Conservation (phyloP, 2,888 invertebrate species). For the Pollenia angustigena region DNA sequence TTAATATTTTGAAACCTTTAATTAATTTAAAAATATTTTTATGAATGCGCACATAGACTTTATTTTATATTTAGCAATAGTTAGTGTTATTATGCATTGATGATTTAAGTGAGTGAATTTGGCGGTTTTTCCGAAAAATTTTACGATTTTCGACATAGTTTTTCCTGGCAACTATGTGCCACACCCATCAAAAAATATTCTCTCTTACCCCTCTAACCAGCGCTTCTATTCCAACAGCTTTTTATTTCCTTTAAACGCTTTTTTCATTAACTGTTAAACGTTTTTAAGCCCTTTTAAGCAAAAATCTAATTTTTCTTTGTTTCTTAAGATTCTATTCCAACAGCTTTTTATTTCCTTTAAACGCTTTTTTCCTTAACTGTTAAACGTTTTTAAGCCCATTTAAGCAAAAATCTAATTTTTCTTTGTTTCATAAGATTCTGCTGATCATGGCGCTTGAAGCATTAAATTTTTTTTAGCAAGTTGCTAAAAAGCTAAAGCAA, state of each 20-base stretch:
- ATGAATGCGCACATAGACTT: too few species aligned
- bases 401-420: not conserved
- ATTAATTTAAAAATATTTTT: too few species aligned
- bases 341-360: not conserved
- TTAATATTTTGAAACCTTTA: too few species aligned
- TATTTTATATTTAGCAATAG: too few species aligned
- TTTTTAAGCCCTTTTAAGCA: not conserved
- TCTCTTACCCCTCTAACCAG: too few species aligned
- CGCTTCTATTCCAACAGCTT: not conserved
- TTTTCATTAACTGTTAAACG: constrained; percentile 5
- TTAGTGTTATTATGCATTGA: too few species aligned
- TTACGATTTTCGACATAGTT: too few species aligned
- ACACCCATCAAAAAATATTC: too few species aligned
- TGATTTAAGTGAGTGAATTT: too few species aligned
- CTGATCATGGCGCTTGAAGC: constrained; percentile 8
- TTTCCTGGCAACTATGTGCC: too few species aligned
- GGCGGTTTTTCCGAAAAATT: too few species aligned
- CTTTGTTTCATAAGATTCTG: not conserved
- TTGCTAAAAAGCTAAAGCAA: not conserved
- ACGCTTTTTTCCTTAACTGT: not conserved
- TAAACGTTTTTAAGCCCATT: constrained; percentile 4
- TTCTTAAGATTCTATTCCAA: not conserved
- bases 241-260: not conserved
- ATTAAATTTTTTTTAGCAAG: not conserved
- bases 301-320: constrained; percentile 8